Evolutionary conservation across 2,888 invertebrate genomes (phyloP), one percentile per base, ranked within the genome.

Genomic region (Drosophila prostipennis): DNA sequence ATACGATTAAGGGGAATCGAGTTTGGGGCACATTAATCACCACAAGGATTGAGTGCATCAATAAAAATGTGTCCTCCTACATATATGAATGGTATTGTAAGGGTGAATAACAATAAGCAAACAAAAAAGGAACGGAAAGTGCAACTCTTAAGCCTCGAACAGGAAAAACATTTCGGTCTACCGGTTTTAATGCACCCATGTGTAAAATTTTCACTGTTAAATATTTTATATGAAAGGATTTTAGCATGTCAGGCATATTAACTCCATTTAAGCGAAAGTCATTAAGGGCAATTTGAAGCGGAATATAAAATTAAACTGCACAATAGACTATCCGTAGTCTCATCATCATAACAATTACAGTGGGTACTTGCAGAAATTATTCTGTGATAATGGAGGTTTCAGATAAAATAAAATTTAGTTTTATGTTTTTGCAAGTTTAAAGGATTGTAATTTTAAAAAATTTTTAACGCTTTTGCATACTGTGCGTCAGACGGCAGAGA

Each of bases 1-100:
- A 13, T 26, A 26, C 26, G 45, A 39, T 37, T 39, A 40, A 34
- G 39, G 32, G n/a, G 42, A 39, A 29, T 11, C 16, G 48, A 51
- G 23, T 26, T 42, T 39, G 58, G 52, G 34, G 34, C 26, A 71
- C 76, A 78, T 79, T 80, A 73, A 79, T 80, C 80, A 70, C 79
- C 48, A 61, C 49, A 40, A 46, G 57, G 69, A 76, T 63, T 77
- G 37, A 72, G 68, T 76, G 73, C 79, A 80, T 80, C 79, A 73
- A 78, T 79, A 72, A 80, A 80, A 75, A 59, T 70, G 19, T 19
- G 19, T 19, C 19, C 19, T 19, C 1, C 19, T 19, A 19, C 19
- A 19, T 19, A 19, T 19, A 19, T 19, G n/a, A n/a, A n/a, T n/a
- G 70, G 60, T 57, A 74, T 10, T 45, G 45, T 13, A 23, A 0